phyloP scores from a whole-genome alignment of 1,140 invertebrate species.

The Paraescarpia echinospica region DNA sequence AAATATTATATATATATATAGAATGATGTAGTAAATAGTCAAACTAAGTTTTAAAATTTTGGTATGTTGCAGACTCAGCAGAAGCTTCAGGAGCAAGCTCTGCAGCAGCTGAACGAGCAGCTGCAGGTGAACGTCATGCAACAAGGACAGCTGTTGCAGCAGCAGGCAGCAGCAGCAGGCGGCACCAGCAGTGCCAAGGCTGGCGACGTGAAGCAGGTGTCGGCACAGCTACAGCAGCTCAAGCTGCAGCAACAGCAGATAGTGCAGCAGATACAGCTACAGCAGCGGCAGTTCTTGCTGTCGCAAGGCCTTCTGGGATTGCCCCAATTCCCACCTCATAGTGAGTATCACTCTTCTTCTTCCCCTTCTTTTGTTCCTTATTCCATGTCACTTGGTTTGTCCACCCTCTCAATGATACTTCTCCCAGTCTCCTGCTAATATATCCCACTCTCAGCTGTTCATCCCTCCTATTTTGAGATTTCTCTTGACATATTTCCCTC shows the following conservation, averaged over 20 bases:
- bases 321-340: constrained; percentile 32
- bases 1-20: too few relatives aligned
- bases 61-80: constrained; percentile 61
- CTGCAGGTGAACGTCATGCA: constrained; percentile 74
- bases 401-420: neutral
- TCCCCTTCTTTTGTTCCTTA: neutral
- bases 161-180: constrained; percentile 46
- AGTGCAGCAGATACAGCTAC: constrained; percentile 73
- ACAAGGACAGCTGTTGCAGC: constrained; percentile 75
- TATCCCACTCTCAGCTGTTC: neutral
- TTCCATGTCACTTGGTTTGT: neutral
- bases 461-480: neutral
- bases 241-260: constrained; percentile 77
- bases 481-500: neutral
- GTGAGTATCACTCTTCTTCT: neutral
- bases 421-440: neutral
- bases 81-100: constrained; percentile 67
- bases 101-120: constrained; percentile 78
- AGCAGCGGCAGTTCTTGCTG: constrained; percentile 74
- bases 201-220: constrained; percentile 48
- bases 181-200: constrained; percentile 64
- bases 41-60: neutral
- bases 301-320: constrained; percentile 41
- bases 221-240: constrained; percentile 69
- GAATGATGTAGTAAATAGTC: too few relatives aligned